A percentile compares a stretch with the other conserved stretches of the same genome.
Evolutionary conservation across 2,888 invertebrate genomes (phyloP).

Genomic region (Cheilosia grossa): DNA sequence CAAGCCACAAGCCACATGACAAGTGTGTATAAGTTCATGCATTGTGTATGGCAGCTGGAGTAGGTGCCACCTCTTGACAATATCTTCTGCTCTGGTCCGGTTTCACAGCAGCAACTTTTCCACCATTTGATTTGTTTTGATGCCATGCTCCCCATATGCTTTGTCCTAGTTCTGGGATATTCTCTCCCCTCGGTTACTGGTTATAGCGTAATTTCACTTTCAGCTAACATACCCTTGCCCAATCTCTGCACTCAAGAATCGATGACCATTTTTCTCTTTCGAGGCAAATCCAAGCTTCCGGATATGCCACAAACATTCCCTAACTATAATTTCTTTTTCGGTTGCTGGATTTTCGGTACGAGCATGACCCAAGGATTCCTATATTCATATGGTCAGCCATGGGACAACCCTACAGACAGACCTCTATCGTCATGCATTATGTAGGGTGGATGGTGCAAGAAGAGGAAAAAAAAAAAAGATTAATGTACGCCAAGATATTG

Average conservation of each 20-base stretch:
- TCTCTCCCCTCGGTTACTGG: background rate
- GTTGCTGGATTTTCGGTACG: conserved; percentile 21
- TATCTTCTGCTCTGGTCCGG: background rate
- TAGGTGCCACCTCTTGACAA: conserved; percentile 29
- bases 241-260: conserved; percentile 15
- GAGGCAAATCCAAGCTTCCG: conserved; percentile 48
- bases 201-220: conserved; percentile 57
- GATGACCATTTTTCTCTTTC: conserved; percentile 28
- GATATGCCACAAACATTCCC: conserved; percentile 58
- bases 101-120: conserved; percentile 14
- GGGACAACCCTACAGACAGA: background rate
- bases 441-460: conserved; percentile 15
- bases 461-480: conserved; percentile 38
- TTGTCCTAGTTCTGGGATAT: conserved; percentile 21
- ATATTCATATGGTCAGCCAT: conserved; percentile 32
- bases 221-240: background rate
- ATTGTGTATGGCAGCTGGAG: conserved; percentile 30
- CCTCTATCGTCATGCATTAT: conserved; percentile 27
- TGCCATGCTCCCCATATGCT: conserved; percentile 28
- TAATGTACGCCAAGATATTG: conserved; percentile 72
- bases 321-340: conserved; percentile 48
- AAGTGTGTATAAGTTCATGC: conserved; percentile 59
- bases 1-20: conserved; percentile 59
- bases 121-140: conserved; percentile 55
- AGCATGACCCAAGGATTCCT: conserved; percentile 32